Evolutionary conservation across 2,113 vertebrate genomes (phyloP), one percentile per base, ranked within the genome.

Genomic region (Notarius lentiginosus): DNA sequence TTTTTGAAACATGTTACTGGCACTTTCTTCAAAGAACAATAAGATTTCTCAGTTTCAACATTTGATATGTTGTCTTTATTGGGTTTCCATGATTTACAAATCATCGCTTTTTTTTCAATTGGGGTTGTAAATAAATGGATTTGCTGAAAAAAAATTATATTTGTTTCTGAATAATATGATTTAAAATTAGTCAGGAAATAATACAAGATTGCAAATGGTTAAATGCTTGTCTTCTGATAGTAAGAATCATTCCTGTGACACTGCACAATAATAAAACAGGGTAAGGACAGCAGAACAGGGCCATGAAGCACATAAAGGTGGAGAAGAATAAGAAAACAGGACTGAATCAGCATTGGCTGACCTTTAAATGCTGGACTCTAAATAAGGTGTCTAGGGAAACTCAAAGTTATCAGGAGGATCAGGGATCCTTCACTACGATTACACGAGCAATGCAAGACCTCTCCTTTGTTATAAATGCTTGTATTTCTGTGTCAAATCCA

Each of bases 321-420:
- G 30, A 34, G 20, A 49, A 76, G 4, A n/a, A 56, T 20, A 30
- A 84, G 89, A 91, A 92, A 89, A 77, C 68, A 87, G 93, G 93
- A 93, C 92, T 84, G 68, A 24, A 77, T 86, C 84, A 88, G 84
- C 76, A 91, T 89, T 83, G 89, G 84, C 70, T 90, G 91, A 91
- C 91, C 90, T 89, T 89, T 86, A 93, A 90, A 85, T 92, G 83
- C 53, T 84, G 86, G 68, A 92, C 90, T 89, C 91, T 91, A 89
- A 92, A 92, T 90, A 85, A 88, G 77, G 91, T 90, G 91, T 89
- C 87, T 90, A 86, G 89, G 88, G 87, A 76, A 53, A 89, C 58
- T 95, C 93, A 95, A 93, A 92, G 93, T 92, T 94, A 95, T 94
- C 94, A 90, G 92, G 47, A 90, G 90, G 87, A 30, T 89, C 94